Evolutionary conservation across 2,888 invertebrate species (phyloP), one percentile per base, ranked within the genome.

Genomic region (Tenodera sinensis): DNA sequence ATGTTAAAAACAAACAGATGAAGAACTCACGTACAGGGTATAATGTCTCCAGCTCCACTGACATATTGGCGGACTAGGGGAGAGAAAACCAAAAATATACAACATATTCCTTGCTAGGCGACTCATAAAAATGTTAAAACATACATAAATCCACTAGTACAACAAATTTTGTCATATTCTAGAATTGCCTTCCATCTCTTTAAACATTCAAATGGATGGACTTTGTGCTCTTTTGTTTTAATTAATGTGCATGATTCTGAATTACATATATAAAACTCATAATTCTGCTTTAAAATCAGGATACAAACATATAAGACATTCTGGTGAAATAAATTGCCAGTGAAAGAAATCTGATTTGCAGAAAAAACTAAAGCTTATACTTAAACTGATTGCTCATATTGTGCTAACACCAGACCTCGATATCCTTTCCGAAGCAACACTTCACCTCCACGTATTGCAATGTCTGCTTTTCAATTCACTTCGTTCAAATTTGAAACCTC

Each of bases 21-120:
- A 71, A 71, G 54, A 89, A 90, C 91, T 91, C 91, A 92, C 92
- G 92, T 92, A 92, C 92, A 92, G 91, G 92, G 92, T 91, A 92
- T 91, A 92, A 92, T 92, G 91, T 92, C 92, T 91, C 91, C 92
- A 91, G 92, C 92, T 91, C 92, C 92, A 91, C 92, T 92, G 91
- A 92, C 92, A 92, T 92, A 92, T 91, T 92, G 92, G 91, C 92
- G 92, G 91, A 92, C 92, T 92, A 92, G 91, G 91, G 90, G 91
- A 91, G 90, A 91, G 90, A 91, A 90, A 91, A 91, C 91, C 90
- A 90, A 90, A 90, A 90, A 90, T 91, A 90, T 90, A 90, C 90
- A 91, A 90, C 88, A 89, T 90, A 89, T 87, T 89, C 89, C 89
- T 81, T 71, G 54, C 54, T 71, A 71, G 54, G 54, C 54, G 54